These are phyloP conservation scores for Lacerta viridis DNA, from an alignment of 2,797 vertebrate genomes.

Conservation along the genomic window DNA sequence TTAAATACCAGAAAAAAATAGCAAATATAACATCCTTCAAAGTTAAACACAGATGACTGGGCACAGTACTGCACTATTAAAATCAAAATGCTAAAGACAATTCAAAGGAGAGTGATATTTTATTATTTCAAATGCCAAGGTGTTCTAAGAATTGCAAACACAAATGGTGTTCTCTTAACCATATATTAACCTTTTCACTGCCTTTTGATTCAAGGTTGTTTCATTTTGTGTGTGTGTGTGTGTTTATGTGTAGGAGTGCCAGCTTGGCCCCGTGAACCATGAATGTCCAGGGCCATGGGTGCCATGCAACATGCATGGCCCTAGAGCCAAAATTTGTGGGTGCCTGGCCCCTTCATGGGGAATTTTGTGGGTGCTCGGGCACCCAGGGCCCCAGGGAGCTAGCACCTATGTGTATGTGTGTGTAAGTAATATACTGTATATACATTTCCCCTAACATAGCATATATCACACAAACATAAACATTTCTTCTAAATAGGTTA, in stretches of 20 bases:
- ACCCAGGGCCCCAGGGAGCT: no score
- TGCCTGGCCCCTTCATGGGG: no score
- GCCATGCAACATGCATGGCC: no score
- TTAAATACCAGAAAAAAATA: conserved; percentile 33
- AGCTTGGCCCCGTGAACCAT: no score
- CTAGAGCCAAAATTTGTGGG: no score
- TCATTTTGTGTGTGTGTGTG: background rate
- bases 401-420: no score
- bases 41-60: conserved; percentile 18
- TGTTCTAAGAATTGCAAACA: conserved; percentile 1
- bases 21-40: conserved; percentile 18
- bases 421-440: no score
- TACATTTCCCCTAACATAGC: no score
- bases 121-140: conserved; percentile 11
- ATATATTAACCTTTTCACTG: background rate
- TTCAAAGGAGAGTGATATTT: background rate
- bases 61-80: background rate
- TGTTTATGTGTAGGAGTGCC: no score
- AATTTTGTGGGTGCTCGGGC: no score
- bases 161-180: background rate
- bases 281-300: no score
- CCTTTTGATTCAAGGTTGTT: background rate
- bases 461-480: no score
- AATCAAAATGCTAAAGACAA: conserved; percentile 33
- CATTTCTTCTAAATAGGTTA: background rate